Evolutionary conservation across 2,113 vertebrate genomes (phyloP).

Genomic region (Myiagra hebetior): DNA sequence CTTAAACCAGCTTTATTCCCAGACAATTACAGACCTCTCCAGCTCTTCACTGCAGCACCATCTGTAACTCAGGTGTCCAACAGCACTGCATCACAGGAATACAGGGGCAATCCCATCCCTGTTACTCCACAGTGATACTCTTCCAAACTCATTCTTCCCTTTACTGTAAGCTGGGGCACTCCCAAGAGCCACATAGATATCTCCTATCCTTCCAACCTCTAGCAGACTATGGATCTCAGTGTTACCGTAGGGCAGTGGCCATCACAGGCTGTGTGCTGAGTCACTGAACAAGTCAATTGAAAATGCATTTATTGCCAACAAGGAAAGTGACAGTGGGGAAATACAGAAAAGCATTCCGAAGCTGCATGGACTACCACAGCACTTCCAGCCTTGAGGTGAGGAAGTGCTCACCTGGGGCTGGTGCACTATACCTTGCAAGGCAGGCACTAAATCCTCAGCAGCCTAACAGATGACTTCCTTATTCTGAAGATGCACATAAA

Average conservation of each 20-base stretch:
- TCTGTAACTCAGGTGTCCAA: not conserved
- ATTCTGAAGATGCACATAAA: not conserved
- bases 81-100: not conserved
- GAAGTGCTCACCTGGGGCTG: not conserved
- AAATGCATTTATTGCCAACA: not conserved
- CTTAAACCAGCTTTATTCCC: not conserved
- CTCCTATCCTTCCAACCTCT: not conserved
- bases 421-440: not conserved
- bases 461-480: not conserved
- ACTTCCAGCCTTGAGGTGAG: not conserved
- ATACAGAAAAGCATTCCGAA: not conserved
- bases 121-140: not conserved
- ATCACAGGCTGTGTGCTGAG: not conserved
- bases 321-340: not conserved
- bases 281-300: not conserved
- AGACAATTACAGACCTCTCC: not conserved
- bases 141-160: not conserved
- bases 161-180: not conserved
- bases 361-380: not conserved
- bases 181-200: accelerated
- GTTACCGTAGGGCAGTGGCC: not conserved
- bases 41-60: not conserved
- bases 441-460: not conserved
- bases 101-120: not conserved
- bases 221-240: accelerated